Conservation (phyloP, 2,888 invertebrate genomes). For the Agelastica alni region DNA sequence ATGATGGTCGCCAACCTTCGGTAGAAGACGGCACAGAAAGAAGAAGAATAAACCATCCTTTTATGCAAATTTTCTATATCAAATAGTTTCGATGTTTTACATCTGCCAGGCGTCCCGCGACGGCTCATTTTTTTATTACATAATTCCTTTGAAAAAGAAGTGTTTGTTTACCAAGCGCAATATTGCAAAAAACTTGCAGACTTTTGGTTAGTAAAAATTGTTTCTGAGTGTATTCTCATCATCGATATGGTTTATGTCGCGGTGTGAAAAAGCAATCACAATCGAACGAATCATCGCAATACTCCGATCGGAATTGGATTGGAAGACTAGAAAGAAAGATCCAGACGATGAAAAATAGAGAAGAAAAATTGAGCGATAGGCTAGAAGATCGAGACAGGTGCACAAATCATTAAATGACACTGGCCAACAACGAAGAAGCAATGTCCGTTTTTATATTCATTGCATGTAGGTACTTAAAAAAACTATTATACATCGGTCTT, state of each 20-base stretch:
- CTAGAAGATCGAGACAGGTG: conserved; percentile 48
- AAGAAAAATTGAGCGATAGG: not conserved
- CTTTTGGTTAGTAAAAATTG: not conserved
- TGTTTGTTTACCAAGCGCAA: too few relatives aligned
- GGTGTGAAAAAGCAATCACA: conserved; percentile 54
- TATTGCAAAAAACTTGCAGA: too few relatives aligned
- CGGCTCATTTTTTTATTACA: too few relatives aligned
- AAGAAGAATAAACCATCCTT: too few relatives aligned
- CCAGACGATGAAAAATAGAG: not conserved
- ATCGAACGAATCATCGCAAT: conserved; percentile 54
- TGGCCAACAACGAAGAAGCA: conserved; percentile 19
- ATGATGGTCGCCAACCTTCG: too few relatives aligned
- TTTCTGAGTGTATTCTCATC: not conserved
- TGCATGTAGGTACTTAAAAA: too few relatives aligned
- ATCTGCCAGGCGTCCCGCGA: too few relatives aligned
- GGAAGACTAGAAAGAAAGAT: conserved; percentile 39
- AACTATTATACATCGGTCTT: too few relatives aligned
- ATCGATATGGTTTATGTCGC: conserved; percentile 50
- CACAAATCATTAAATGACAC: conserved; percentile 39
- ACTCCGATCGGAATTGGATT: conserved; percentile 54
- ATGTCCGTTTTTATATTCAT: not conserved
- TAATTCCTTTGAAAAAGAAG: too few relatives aligned
- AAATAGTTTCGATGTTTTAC: too few relatives aligned
- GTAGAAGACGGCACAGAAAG: too few relatives aligned
- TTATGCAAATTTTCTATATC: too few relatives aligned